Conservation (phyloP, 2,888 invertebrate species). For the Rhagonycha lutea region DNA sequence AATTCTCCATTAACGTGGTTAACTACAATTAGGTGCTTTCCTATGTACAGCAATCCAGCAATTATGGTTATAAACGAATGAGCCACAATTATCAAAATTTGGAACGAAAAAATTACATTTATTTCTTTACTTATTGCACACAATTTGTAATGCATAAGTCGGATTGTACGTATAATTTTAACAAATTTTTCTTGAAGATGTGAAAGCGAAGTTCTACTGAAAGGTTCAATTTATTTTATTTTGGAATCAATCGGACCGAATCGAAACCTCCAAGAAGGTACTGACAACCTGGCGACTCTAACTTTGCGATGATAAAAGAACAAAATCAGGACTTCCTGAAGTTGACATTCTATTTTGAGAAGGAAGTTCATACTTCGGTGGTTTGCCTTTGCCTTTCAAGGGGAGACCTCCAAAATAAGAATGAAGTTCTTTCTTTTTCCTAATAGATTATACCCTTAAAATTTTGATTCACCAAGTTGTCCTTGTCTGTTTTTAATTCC, state of each 20-base stretch:
- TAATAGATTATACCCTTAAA: no score
- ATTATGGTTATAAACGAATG: conserved; percentile 9
- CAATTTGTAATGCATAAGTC: conserved; percentile 2
- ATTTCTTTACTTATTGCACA: not conserved
- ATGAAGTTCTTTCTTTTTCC: no score
- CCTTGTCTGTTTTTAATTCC: no score
- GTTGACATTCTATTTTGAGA: not conserved
- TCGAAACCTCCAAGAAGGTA: not conserved
- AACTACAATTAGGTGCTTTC: conserved; percentile 2
- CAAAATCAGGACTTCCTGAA: no score
- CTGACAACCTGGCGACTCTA: no score
- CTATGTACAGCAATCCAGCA: not conserved
- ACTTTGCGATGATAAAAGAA: no score
- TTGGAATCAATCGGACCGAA: not conserved
- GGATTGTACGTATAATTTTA: not conserved
- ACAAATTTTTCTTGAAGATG: not conserved
- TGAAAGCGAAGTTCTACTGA: not conserved
- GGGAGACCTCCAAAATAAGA: no score
- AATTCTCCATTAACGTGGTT: not conserved
- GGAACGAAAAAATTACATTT: not conserved
- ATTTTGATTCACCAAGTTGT: not conserved
- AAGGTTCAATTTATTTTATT: not conserved
- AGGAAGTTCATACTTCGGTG: not conserved
- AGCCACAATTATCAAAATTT: not conserved
- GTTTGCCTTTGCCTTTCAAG: no score